Conservation (phyloP, 37 sponge, comb jelly and placozoan species). For the Chondrosia reniformis region DNA sequence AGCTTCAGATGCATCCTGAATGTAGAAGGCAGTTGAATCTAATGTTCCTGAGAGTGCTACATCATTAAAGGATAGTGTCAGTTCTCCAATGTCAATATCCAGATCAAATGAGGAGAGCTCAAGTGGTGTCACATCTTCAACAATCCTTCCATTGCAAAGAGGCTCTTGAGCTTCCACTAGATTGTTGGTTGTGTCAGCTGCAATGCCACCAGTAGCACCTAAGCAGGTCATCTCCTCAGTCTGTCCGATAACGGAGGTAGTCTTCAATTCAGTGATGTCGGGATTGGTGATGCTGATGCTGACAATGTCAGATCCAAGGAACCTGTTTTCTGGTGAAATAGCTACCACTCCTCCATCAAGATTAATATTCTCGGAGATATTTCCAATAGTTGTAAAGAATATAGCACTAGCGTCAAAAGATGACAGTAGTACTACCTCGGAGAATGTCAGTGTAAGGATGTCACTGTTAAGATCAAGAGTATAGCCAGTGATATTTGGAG, state of each 20-base stretch:
- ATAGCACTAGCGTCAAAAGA: conserved; percentile 26
- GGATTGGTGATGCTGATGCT: conserved; percentile 57
- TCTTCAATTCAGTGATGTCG: conserved; percentile 68
- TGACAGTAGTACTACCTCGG: conserved; percentile 48
- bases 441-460: conserved; percentile 35
- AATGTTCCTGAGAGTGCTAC: conserved; percentile 66
- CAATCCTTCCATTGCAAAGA: conserved; percentile 16
- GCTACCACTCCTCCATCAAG: conserved; percentile 72
- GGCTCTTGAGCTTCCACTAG: neutral
- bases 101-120: conserved; percentile 51
- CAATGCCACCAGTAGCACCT: conserved; percentile 28
- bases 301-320: conserved; percentile 46
- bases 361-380: conserved; percentile 15
- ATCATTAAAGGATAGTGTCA: conserved; percentile 78
- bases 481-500: conserved; percentile 31
- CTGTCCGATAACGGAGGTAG: conserved; percentile 35
- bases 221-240: conserved; percentile 43
- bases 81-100: conserved; percentile 72
- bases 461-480: conserved; percentile 49
- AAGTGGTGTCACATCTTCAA: conserved; percentile 37
- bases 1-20: conserved; percentile 53
- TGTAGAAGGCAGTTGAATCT: conserved; percentile 39
- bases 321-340: conserved; percentile 25
- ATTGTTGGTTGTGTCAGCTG: conserved; percentile 40
- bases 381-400: conserved; percentile 11